Evolutionary conservation across 2,888 invertebrate species (phyloP).

Genomic region (Elmis aenea): DNA sequence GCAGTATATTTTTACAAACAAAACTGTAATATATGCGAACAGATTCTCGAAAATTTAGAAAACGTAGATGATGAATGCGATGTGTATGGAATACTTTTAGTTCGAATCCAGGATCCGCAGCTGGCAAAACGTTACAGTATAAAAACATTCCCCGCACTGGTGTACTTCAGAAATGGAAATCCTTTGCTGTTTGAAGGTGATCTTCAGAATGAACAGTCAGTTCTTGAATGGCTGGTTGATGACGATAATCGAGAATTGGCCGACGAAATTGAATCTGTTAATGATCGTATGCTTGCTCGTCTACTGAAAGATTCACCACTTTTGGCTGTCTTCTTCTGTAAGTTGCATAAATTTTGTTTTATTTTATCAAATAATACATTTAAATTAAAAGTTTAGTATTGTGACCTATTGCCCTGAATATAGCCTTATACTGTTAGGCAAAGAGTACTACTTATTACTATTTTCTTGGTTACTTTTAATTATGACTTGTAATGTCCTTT

Average conservation of each 20-base stretch:
- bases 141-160: conserved; percentile 88
- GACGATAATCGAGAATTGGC: conserved; percentile 90
- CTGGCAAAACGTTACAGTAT: conserved; percentile 90
- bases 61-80: conserved; percentile 88
- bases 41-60: conserved; percentile 82
- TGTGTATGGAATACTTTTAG: conserved; percentile 89
- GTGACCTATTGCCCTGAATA: neutral
- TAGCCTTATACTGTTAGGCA: no score
- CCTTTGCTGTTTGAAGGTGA: conserved; percentile 87
- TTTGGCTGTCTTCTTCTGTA: conserved; percentile 89
- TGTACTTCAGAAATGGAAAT: conserved; percentile 84
- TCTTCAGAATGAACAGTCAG: conserved; percentile 85
- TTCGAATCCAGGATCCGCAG: conserved; percentile 87
- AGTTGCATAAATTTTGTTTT: no score
- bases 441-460: no score
- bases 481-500: no score
- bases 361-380: neutral
- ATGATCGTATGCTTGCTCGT: conserved; percentile 81
- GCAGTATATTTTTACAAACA: conserved; percentile 92
- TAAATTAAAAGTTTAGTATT: neutral
- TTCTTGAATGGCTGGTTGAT: conserved; percentile 88
- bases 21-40: conserved; percentile 88
- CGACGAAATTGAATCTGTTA: conserved; percentile 91
- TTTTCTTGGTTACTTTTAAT: no score
- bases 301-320: conserved; percentile 81